Evolutionary conservation across 35 echinoderm and acorn worm species (phyloP).

Genomic region (Apostichopus californicus): DNA sequence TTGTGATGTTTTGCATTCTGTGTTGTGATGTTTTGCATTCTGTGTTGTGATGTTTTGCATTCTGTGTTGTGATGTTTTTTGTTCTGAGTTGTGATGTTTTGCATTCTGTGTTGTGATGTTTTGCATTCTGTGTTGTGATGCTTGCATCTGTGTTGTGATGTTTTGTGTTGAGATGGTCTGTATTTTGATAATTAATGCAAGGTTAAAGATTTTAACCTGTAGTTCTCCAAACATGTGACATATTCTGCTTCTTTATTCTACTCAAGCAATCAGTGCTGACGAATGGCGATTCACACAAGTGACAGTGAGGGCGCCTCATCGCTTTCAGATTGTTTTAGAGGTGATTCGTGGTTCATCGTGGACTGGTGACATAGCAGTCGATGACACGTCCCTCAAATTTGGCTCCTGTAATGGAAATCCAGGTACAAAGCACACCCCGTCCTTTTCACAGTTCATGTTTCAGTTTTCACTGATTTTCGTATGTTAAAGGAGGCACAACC

Average conservation of each 20-base stretch:
- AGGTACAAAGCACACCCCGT: not conserved
- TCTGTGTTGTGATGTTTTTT: too few relatives aligned
- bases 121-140: too few relatives aligned
- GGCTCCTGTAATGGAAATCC: constrained; percentile 59
- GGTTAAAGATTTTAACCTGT: not conserved
- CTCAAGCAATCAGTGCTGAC: constrained; percentile 26
- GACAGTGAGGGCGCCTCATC: constrained; percentile 36
- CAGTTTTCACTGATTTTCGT: too few relatives aligned
- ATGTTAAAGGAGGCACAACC: too few relatives aligned
- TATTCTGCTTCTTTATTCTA: not conserved
- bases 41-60: too few relatives aligned
- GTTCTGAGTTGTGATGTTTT: too few relatives aligned
- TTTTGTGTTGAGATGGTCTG: too few relatives aligned
- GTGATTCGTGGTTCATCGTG: constrained; percentile 42
- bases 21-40: too few relatives aligned
- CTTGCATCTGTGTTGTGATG: too few relatives aligned
- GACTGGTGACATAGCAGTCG: constrained; percentile 69
- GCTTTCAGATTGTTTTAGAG: constrained; percentile 70
- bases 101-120: too few relatives aligned
- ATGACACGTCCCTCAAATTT: constrained; percentile 64
- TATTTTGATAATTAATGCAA: too few relatives aligned
- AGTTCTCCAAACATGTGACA: not conserved
- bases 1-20: too few relatives aligned
- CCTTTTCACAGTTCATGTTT: not conserved
- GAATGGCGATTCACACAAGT: constrained; percentile 71